Conservation (phyloP, 2,113 vertebrate genomes). For the Paratilapia polleni region DNA sequence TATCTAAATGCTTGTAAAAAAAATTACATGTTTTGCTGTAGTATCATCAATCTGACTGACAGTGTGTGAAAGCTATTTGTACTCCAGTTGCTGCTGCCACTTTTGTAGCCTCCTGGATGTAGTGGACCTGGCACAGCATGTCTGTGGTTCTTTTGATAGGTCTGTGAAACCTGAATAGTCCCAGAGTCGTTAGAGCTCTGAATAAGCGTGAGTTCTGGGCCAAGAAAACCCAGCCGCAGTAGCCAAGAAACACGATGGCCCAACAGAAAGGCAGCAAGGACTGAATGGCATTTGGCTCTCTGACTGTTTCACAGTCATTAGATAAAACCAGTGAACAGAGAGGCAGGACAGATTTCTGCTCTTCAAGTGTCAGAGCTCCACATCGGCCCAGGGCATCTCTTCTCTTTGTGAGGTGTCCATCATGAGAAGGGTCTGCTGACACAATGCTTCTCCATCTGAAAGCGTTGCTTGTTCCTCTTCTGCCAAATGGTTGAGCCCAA, state of each 20-base stretch:
- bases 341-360: slow-evolving; percentile 49
- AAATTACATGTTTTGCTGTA: not conserved
- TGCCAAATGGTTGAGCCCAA: slow-evolving; percentile 16
- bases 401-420: slow-evolving; percentile 32
- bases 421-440: slow-evolving; percentile 7
- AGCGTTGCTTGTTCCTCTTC: not conserved
- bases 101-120: slow-evolving; percentile 44
- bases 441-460: slow-evolving; percentile 37
- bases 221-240: slow-evolving; percentile 50
- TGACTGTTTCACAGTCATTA: slow-evolving; percentile 46
- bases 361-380: slow-evolving; percentile 27
- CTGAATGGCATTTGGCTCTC: slow-evolving; percentile 57
- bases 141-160: slow-evolving; percentile 69
- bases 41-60: not conserved
- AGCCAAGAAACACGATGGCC: slow-evolving; percentile 62
- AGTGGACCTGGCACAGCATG: slow-evolving; percentile 37
- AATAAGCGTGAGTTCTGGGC: slow-evolving; percentile 53
- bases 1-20: not conserved
- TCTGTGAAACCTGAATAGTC: slow-evolving; percentile 72
- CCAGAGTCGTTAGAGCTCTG: slow-evolving; percentile 55
- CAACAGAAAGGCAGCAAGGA: slow-evolving; percentile 34
- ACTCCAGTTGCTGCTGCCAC: slow-evolving; percentile 16
- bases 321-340: slow-evolving; percentile 57
- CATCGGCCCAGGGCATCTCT: slow-evolving; percentile 23
- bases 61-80: slow-evolving; percentile 46